phyloP scores from a whole-genome alignment of 2,113 vertebrate genomes.

The Rhegmatorhina hoffmannsi region DNA sequence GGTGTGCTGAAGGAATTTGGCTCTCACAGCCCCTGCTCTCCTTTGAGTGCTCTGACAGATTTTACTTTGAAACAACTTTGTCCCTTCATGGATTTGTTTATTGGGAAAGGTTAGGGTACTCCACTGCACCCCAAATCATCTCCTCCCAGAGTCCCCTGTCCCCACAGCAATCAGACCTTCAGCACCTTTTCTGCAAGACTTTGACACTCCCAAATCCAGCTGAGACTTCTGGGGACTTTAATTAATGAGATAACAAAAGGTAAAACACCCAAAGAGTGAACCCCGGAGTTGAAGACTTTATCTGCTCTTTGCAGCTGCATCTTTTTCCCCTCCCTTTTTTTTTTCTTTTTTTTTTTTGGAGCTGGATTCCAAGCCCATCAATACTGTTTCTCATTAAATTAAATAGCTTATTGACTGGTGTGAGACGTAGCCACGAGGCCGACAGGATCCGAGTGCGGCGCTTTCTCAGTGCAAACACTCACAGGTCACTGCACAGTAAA shows the following conservation, averaged over 20 bases:
- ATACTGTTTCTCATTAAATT: conserved; percentile 94
- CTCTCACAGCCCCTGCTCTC: not conserved
- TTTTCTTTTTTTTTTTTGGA: conserved; percentile 2
- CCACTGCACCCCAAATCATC: not conserved
- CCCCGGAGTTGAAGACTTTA: conserved; percentile 82
- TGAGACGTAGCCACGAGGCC: conserved; percentile 77
- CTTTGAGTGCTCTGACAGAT: not conserved
- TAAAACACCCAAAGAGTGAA: conserved; percentile 64
- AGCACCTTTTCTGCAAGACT: conserved; percentile 6
- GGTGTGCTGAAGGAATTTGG: not conserved
- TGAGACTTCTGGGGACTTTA: conserved; percentile 1
- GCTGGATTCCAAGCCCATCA: conserved; percentile 82
- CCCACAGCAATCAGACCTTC: not conserved
- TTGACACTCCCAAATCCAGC: not conserved
- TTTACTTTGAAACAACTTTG: not conserved
- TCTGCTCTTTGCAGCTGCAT: conserved; percentile 89
- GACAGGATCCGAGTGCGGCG: conserved; percentile 73
- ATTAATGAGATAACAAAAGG: conserved; percentile 64
- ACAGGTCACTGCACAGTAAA: conserved; percentile 88
- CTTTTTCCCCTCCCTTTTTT: conserved; percentile 20
- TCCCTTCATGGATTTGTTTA: not conserved
- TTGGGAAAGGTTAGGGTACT: not conserved
- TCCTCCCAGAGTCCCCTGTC: not conserved
- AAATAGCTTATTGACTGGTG: conserved; percentile 97
- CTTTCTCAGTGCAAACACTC: conserved; percentile 76